These are phyloP conservation scores for Stegodyphus dumicola DNA, from an alignment of 1,140 invertebrate species.

Conservation along the genomic window DNA sequence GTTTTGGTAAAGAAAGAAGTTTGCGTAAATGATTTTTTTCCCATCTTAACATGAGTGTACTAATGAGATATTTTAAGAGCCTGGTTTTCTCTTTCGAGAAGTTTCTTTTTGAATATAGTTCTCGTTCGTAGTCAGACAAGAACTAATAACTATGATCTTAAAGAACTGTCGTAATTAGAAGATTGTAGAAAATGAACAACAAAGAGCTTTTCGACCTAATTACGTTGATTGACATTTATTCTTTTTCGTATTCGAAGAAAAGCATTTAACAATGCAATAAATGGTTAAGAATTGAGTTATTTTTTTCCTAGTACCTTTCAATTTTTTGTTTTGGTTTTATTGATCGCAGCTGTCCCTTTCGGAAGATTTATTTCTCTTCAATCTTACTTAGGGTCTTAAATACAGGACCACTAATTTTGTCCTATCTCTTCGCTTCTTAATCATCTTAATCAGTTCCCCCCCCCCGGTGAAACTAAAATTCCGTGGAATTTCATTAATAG, in stretches of 20 bases:
- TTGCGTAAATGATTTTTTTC: too few species aligned
- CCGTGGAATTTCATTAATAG: too few species aligned
- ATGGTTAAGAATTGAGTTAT: background rate
- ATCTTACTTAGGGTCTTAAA: background rate
- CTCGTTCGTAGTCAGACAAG: constrained; percentile 13
- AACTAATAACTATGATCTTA: constrained; percentile 27
- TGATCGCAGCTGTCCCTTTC: background rate
- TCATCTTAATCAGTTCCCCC: too few species aligned
- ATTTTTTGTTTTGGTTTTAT: background rate
- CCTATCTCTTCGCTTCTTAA: too few species aligned
- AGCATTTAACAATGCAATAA: background rate
- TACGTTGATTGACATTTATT: constrained; percentile 47
- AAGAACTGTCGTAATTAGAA: constrained; percentile 31
- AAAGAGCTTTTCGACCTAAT: constrained; percentile 43
- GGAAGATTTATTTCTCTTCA: background rate
- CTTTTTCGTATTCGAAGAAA: constrained; percentile 18
- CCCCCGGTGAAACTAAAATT: too few species aligned
- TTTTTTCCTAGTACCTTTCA: background rate
- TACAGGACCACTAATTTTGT: background rate
- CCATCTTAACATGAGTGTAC: background rate
- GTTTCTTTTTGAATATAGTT: constrained; percentile 45
- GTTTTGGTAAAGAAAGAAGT: background rate
- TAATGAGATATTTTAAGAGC: constrained; percentile 44
- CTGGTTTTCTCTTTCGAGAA: constrained; percentile 19
- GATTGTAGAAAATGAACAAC: constrained; percentile 1